Base-by-base conservation (phyloP, 2,797 vertebrate genomes). In the Urosaurus nigricauda region DNA sequence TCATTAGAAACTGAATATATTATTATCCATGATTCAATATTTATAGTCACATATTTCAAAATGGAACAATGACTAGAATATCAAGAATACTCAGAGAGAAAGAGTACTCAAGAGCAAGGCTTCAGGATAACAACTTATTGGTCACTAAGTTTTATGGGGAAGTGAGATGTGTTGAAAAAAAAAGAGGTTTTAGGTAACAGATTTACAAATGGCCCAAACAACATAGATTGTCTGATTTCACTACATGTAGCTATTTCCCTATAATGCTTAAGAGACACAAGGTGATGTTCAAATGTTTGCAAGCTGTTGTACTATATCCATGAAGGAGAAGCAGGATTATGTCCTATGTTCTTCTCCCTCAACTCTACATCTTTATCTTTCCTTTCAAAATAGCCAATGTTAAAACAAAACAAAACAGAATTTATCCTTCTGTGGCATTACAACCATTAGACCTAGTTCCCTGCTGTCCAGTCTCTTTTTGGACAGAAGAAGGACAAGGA, bases 11-110 rank as follows among this genome's bases (percentile, higher is more conserved):
- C 53, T 19, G n/a, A 91, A 63, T 58, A 82, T 0, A 11, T 26
- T n/a, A 75, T 21, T 87, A 90, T 92, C 70, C 80, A 85, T 4
- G 91, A 83, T 92, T 86, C 47, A 83, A 0, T 81, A 53, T 74
- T 16, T 68, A 16, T 29, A 26, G 80, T 84, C 1, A 87, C 87
- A 2, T 0, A 0, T 74, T 40, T n/a, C 29, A 60, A 16, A 35
- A 32, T 56, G 68, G 16, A 65, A 81, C 63, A 40, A 51, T 80
- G 24, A 74, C 3, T 70, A 35, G 4, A 77, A 37, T n/a, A 19
- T 58, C 24, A 70, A 80, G 89, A 73, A 5, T 32, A 11, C 2
- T 32, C 0, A n/a, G 43, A 40, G 71, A 51, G 87, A 89, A 87
- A 53, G 2, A 40, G 16, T 60, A 4, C 32, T 60, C 40, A 0